Base-by-base conservation (phyloP, 2,113 vertebrate species). In the Elaphurus davidianus region DNA sequence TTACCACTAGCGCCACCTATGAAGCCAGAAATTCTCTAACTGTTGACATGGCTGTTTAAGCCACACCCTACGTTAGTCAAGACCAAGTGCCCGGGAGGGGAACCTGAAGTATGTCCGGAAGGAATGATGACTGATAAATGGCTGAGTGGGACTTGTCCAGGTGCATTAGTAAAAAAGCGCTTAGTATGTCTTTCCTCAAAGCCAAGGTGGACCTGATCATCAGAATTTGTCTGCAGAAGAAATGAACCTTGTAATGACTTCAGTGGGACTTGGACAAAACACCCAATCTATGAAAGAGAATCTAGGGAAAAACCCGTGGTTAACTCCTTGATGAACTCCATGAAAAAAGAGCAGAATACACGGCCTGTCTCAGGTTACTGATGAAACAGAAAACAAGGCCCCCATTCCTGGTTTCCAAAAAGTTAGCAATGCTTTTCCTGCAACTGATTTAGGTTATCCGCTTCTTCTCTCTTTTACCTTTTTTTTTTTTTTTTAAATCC, bases 91-190 rank as follows among this genome's bases (percentile, higher is more conserved):
- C 1, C 0, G 7, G 7, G 19, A 71, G 30, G 25, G 50, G 7
- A 54, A 12, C 19, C 36, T 1, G 2, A 6, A 59, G 7, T 21
- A 45, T 14, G 23, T 7, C 3, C 0, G 0, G 64, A 59, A 23
- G 4, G 52, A 23, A 74, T 40, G 13, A 10, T 2, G 28, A 0
- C 2, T 1, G 78, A 3, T 16, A 33, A 16, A 62, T 9, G 36
- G 3, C 3, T 1, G 2, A 33, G 43, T 25, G 40, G 47, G 2
- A n/a, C 23, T 27, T 9, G 11, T 23, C 28, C 28, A 5, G 16
- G n/a, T 11, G 36, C n/a, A 4, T 28, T 7, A 40, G 27, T 7
- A n/a, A 27, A 15, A 40, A 59, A 27, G 16, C 7, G 9, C 78
- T 30, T 33, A 33, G 45, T 8, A 8, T 6, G 9, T 7, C 19